phyloP scores from a whole-genome alignment of 2,888 invertebrate genomes.

The Phrixothrix hirtus region DNA sequence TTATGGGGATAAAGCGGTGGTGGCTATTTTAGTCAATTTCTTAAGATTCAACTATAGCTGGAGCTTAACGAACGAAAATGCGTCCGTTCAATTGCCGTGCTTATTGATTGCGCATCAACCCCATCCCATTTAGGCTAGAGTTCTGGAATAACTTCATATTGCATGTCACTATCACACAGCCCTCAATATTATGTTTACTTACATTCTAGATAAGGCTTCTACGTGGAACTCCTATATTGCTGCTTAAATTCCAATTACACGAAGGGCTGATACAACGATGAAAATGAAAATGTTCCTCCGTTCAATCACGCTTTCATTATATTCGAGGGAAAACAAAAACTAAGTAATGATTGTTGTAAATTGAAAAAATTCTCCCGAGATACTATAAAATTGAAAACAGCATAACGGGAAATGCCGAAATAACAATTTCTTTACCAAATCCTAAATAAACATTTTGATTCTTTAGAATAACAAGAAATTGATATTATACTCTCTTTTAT shows the following conservation, averaged over 20 bases:
- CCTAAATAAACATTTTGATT: too few species aligned
- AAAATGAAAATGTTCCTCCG: slow-evolving; percentile 21
- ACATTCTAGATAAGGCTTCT: slow-evolving; percentile 23
- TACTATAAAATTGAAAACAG: too few species aligned
- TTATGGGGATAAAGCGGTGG: not conserved
- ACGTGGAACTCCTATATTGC: slow-evolving; percentile 20
- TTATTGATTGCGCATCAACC: not conserved
- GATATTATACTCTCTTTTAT: too few species aligned
- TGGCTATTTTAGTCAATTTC: not conserved
- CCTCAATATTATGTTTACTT: slow-evolving; percentile 24
- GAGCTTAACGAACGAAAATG: not conserved
- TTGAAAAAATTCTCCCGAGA: slow-evolving; percentile 1
- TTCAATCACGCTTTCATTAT: slow-evolving; percentile 24
- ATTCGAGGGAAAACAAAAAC: slow-evolving; percentile 2
- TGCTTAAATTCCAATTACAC: slow-evolving; percentile 29
- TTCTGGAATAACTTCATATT: slow-evolving; percentile 20
- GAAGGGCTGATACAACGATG: slow-evolving; percentile 19
- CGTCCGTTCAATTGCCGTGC: not conserved
- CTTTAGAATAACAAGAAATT: too few species aligned
- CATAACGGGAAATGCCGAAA: too few species aligned
- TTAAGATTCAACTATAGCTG: not conserved
- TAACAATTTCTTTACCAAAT: too few species aligned
- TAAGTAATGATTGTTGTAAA: slow-evolving; percentile 3
- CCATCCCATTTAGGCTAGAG: too few species aligned
- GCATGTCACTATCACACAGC: slow-evolving; percentile 22